Conservation (phyloP, 1,140 invertebrate genomes). For the Coptotermes formosanus region DNA sequence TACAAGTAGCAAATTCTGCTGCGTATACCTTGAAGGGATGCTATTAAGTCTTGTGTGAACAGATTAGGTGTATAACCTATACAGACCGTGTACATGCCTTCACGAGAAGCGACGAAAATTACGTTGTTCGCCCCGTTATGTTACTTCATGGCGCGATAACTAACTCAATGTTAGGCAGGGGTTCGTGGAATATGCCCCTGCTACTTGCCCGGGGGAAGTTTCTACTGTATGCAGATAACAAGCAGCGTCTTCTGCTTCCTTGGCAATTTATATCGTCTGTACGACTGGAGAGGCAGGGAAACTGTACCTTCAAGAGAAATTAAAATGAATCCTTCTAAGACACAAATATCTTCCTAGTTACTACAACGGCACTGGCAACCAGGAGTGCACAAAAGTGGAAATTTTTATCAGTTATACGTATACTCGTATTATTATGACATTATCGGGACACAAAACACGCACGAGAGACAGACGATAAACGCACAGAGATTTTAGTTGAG, state of each 20-base stretch:
- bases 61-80: slow-evolving; percentile 12
- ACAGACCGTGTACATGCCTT: not conserved
- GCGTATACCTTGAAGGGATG: not conserved
- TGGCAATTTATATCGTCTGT: slow-evolving; percentile 7
- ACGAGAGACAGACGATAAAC: no score
- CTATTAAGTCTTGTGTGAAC: not conserved
- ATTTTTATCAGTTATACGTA: no score
- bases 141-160: slow-evolving; percentile 1
- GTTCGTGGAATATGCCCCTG: not conserved
- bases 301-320: not conserved
- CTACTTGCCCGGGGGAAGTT: not conserved
- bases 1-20: not conserved
- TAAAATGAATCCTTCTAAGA: not conserved
- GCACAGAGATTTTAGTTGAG: no score
- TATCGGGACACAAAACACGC: no score
- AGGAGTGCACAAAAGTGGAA: no score
- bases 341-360: not conserved
- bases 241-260: not conserved
- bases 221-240: not conserved
- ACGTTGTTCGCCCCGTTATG: not conserved
- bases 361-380: no score
- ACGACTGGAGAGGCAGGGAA: not conserved
- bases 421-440: no score
- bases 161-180: not conserved
- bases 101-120: slow-evolving; percentile 15